phyloP scores from a whole-genome alignment of 2,888 invertebrate genomes.

The Heliconius aoede region DNA sequence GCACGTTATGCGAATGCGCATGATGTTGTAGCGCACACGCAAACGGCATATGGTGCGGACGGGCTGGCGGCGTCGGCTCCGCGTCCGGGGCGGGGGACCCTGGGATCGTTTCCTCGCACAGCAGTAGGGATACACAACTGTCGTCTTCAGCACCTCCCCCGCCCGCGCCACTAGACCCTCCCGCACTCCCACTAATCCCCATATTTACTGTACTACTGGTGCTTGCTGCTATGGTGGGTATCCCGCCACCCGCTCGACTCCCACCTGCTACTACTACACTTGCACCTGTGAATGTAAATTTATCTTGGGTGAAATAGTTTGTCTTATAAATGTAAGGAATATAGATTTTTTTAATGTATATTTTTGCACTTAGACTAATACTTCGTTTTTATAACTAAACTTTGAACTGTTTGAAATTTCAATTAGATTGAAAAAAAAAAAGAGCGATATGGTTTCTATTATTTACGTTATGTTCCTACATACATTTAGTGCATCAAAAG shows the following conservation, averaged over 20 bases:
- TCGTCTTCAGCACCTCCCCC: slow-evolving; percentile 75
- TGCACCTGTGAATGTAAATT: slow-evolving; percentile 55
- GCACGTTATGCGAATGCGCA: slow-evolving; percentile 31
- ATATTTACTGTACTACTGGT: slow-evolving; percentile 32
- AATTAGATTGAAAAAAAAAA: too few relatives aligned
- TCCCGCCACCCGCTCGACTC: slow-evolving; percentile 29
- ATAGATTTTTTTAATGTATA: not conserved
- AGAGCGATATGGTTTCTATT: too few relatives aligned
- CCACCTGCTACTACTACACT: slow-evolving; percentile 66
- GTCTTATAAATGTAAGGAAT: not conserved
- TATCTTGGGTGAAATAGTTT: not conserved
- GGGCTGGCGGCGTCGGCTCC: slow-evolving; percentile 82
- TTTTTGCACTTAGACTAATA: not conserved
- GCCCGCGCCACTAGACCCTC: slow-evolving; percentile 40
- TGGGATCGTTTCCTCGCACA: slow-evolving; percentile 96
- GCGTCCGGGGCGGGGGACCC: slow-evolving; percentile 91
- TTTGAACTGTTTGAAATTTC: too few relatives aligned
- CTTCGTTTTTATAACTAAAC: too few relatives aligned
- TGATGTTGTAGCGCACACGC: slow-evolving; percentile 48
- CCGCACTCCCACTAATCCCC: slow-evolving; percentile 39
- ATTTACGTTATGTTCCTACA: too few relatives aligned
- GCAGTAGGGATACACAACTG: slow-evolving; percentile 88
- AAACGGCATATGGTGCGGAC: slow-evolving; percentile 67
- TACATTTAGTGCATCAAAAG: too few relatives aligned
- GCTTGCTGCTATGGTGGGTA: slow-evolving; percentile 58